Conservation (phyloP, 2,113 vertebrate genomes). For the Dolichotis patagonum region DNA sequence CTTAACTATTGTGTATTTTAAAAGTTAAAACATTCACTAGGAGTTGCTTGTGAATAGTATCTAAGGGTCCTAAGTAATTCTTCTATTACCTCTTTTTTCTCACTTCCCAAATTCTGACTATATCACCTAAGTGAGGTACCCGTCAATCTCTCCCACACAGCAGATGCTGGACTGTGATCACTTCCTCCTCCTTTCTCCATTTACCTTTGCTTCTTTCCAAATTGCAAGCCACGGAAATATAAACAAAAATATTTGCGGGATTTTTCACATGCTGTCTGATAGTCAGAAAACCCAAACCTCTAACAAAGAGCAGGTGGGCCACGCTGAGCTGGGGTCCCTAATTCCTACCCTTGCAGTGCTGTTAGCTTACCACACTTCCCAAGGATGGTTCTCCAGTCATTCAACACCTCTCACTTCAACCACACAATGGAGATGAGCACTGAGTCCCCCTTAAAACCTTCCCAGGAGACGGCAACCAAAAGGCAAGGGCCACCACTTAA, state of each 20-base stretch:
- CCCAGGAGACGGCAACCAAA: neutral
- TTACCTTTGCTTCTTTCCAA: slow-evolving; percentile 86
- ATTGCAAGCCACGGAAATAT: slow-evolving; percentile 86
- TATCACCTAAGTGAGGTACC: slow-evolving; percentile 86
- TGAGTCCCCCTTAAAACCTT: neutral
- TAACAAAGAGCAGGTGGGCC: slow-evolving; percentile 33
- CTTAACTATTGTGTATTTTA: neutral
- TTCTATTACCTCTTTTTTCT: neutral
- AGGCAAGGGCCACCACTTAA: neutral
- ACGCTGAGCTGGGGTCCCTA: slow-evolving; percentile 91
- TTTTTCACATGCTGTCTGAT: neutral
- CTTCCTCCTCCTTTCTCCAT: neutral
- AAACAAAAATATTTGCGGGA: slow-evolving; percentile 89
- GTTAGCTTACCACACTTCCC: slow-evolving; percentile 87
- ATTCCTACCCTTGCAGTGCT: slow-evolving; percentile 91
- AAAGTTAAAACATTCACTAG: neutral
- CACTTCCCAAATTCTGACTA: neutral
- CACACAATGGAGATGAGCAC: neutral
- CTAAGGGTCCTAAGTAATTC: neutral
- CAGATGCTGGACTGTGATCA: slow-evolving; percentile 89
- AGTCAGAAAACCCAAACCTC: neutral
- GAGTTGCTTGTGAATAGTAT: neutral
- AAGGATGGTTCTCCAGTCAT: slow-evolving; percentile 90
- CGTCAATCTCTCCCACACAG: slow-evolving; percentile 89
- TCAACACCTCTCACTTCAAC: neutral